These are phyloP conservation scores for Labeo calbasu DNA, from an alignment of 2,797 vertebrate species.

Conservation along the genomic window DNA sequence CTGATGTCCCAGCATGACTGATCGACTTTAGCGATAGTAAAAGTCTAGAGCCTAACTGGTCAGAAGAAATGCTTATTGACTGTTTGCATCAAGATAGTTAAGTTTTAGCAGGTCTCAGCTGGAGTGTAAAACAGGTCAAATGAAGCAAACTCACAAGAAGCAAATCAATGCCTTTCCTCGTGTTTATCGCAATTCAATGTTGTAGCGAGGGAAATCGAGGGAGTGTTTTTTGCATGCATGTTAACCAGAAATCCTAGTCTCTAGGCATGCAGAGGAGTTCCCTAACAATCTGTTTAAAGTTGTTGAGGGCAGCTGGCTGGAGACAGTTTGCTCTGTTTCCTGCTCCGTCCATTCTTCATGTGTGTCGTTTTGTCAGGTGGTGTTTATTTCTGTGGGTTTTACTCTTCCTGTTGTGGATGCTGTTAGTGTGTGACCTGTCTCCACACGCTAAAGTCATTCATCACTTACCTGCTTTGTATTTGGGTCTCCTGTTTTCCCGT, in stretches of 20 bases:
- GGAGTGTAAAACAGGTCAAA: conserved; percentile 33
- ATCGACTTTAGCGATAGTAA: conserved; percentile 19
- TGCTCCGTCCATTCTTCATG: conserved; percentile 67
- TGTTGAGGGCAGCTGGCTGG: conserved; percentile 44
- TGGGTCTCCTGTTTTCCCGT: conserved; percentile 39
- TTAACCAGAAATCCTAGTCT: conserved; percentile 24
- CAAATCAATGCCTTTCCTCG: conserved; percentile 2
- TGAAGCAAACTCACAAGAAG: conserved; percentile 20
- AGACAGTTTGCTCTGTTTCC: conserved; percentile 48
- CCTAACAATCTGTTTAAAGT: conserved; percentile 59
- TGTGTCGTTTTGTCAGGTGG: conserved; percentile 55
- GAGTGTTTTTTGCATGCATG: conserved; percentile 9
- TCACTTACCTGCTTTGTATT: conserved; percentile 57
- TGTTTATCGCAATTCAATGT: not conserved
- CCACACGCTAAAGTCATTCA: conserved; percentile 62
- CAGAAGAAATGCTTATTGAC: conserved; percentile 26
- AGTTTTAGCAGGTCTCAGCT: conserved; percentile 10
- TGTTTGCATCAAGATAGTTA: not conserved
- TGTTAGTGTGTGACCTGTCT: conserved; percentile 46
- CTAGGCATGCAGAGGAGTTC: conserved; percentile 43
- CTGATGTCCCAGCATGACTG: not conserved
- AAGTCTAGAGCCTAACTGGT: conserved; percentile 18
- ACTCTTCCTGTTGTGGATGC: conserved; percentile 52
- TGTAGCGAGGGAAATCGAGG: not conserved
- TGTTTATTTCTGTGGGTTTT: conserved; percentile 66